Base-by-base conservation (phyloP, 2,113 vertebrate genomes). In the Rhodinocichla rosea region DNA sequence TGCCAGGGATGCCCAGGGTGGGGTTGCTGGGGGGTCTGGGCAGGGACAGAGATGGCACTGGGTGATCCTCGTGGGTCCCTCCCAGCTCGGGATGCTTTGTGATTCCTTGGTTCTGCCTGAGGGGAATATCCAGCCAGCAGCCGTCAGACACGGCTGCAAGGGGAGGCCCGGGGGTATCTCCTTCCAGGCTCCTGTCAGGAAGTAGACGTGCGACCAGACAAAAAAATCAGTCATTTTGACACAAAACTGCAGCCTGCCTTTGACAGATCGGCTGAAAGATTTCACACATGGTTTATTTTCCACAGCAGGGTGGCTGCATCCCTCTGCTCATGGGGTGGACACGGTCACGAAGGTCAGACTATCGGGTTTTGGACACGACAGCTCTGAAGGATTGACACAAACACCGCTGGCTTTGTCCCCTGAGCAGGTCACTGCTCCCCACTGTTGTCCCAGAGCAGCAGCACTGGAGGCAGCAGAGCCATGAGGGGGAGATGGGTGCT, bases 291-390 rank as follows among this genome's bases (percentile, higher is more conserved):
- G 76, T 28, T 37, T 14, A 5, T 67, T 50, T 53, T 12, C 50
- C 50, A 6, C 53, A 59, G 15, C 35, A 11, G 45, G 33, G 28
- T 53, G 8, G 18, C 2, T 0, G 1, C 3, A 30, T 49, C 21
- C 18, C 1, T 3, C 47, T 42, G n/a, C 32, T 42, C 1, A 0
- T 2, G 2, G 28, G 24, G 7, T 28, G 37, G 45, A 13, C 18
- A 1, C 0, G 0, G 59, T 15, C 26, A 0, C 0, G 0, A 32
- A 45, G 60, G 40, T 42, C 1, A 0, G 11, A 50, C 44, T 4
- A 1, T 18, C 2, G 0, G 15, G n/a, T 47, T 68, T 23, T 16
- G 37, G 60, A 32, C 32, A 4, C 0, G 1, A 6, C 5, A 8
- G 13, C 37, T 28, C 32, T 18, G 44, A 44, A 62, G 82, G 60